Conservation (phyloP, 2,888 invertebrate genomes). For the Euspilapteryx auroguttella region DNA sequence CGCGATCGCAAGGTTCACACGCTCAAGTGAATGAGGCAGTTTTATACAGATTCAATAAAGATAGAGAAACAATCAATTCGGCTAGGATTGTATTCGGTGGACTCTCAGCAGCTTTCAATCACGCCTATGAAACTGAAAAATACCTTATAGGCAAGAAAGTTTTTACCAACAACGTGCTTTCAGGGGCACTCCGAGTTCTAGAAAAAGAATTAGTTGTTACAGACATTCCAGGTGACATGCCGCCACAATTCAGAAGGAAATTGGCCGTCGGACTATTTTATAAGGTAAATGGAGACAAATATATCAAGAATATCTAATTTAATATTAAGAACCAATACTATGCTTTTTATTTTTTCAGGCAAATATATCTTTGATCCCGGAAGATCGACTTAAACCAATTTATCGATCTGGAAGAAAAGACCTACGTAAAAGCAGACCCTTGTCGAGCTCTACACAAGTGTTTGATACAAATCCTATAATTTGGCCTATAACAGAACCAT, state of each 20-base stretch:
- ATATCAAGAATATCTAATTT: too few relatives aligned
- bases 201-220: constrained; percentile 62
- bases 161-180: too few relatives aligned
- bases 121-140: constrained; percentile 63
- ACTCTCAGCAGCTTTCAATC: constrained; percentile 49
- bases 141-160: constrained; percentile 25
- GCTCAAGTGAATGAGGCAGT: constrained; percentile 78
- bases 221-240: constrained; percentile 56
- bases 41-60: constrained; percentile 54
- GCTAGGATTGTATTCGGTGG: constrained; percentile 66
- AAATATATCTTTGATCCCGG: constrained; percentile 49
- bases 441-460: constrained; percentile 64
- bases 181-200: too few relatives aligned
- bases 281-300: too few relatives aligned
- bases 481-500: constrained; percentile 69
- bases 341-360: too few relatives aligned
- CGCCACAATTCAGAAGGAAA: constrained; percentile 60
- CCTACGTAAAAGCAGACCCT: constrained; percentile 47
- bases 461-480: constrained; percentile 64
- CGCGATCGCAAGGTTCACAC: constrained; percentile 72
- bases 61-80: constrained; percentile 28
- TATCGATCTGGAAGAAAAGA: constrained; percentile 51
- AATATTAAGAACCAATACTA: too few relatives aligned
- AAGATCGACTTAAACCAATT: constrained; percentile 31
- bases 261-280: constrained; percentile 67